Base-by-base conservation (phyloP, 2,113 vertebrate species). In the Calcarius ornatus region DNA sequence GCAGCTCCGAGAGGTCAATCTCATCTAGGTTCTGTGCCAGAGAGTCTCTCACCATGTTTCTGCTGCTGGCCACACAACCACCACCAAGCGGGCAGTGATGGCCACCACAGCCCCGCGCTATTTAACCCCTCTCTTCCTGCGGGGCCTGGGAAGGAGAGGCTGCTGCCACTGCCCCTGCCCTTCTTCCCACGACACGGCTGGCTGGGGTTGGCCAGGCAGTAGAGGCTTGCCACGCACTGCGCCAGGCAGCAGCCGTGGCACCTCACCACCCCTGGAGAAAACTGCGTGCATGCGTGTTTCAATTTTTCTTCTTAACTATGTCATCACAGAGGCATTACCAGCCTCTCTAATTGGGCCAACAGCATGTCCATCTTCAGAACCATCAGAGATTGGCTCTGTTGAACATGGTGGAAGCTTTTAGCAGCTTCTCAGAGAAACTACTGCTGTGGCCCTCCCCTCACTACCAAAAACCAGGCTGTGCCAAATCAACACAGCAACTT, bases 41-140 rank as follows among this genome's bases (percentile, higher is more conserved):
- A 31, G 56, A 76, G 27, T 48, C 15, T 24, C 43, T 60, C 27
- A 19, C n/a, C 43, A 7, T 33, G 11, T 48, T 50, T 50, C 12
- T 31, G 27, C 35, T 7, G 16, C 43, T 0, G 1, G 28, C n/a
- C 28, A 12, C 3, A 12, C 43, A 3, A 2, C 27, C 27, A 38
- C 27, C 56, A 11, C 56, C 15, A 8, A 48, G 43, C 3, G 2
- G 54, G 42, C 54, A 37, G 11, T 37, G 54, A 27, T 4, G 2
- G 25, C 33, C 15, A 5, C 42, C 42, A 12, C 1, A 2, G 27
- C 12, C 73, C 47, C 10, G 16, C 2, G 1, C n/a, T 37, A 2
- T 31, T 60, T 38, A 31, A 38, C 20, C 4, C n/a, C 56, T 48
- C 37, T 53, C 56, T 24, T 31, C n/a, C 11, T 33, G 43, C 2